Percentiles rank a stretch among this genome's conserved stretches.
Conservation (phyloP, 2,888 invertebrate species). For the Steinernema hermaphroditum region DNA sequence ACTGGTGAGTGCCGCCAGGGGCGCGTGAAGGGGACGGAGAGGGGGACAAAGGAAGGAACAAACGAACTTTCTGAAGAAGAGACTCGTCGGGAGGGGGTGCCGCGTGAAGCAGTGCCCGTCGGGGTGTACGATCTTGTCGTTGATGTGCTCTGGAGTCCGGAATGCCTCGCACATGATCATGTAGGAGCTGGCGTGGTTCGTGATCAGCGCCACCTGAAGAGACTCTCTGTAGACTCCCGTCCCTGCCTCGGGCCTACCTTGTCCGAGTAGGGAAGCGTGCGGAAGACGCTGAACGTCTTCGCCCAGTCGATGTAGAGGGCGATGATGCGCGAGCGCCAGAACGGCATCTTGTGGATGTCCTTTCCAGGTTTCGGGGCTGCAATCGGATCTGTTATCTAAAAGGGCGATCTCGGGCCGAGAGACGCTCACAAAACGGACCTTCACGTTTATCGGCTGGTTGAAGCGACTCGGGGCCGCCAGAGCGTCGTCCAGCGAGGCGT, state of each 20-base stretch:
- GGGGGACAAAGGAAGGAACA: background rate
- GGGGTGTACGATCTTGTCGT: slow-evolving; percentile 44
- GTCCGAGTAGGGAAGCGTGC: slow-evolving; percentile 62
- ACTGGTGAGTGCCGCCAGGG: slow-evolving; percentile 6
- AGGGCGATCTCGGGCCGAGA: background rate
- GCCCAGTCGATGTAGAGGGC: slow-evolving; percentile 65
- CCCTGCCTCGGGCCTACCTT: slow-evolving; percentile 55
- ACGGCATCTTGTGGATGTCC: slow-evolving; percentile 60
- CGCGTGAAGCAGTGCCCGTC: slow-evolving; percentile 39
- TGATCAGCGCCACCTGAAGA: slow-evolving; percentile 61
- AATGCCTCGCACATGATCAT: slow-evolving; percentile 66
- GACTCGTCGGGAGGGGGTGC: slow-evolving; percentile 31
- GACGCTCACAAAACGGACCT: slow-evolving; percentile 41
- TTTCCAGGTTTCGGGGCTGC: slow-evolving; percentile 46
- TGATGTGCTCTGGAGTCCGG: slow-evolving; percentile 60
- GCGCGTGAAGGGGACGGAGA: background rate
- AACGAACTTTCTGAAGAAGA: slow-evolving; percentile 36
- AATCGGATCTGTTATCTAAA: slow-evolving; percentile 59
- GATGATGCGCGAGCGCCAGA: slow-evolving; percentile 63
- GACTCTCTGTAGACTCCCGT: background rate
- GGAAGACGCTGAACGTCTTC: slow-evolving; percentile 61
- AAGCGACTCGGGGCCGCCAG: slow-evolving; percentile 58
- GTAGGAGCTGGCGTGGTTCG: slow-evolving; percentile 64
- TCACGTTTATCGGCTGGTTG: slow-evolving; percentile 56
- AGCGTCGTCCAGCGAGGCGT: slow-evolving; percentile 58